Evolutionary conservation across 1,140 invertebrate species (phyloP).

Genomic region (Macrobrachium rosenbergii): DNA sequence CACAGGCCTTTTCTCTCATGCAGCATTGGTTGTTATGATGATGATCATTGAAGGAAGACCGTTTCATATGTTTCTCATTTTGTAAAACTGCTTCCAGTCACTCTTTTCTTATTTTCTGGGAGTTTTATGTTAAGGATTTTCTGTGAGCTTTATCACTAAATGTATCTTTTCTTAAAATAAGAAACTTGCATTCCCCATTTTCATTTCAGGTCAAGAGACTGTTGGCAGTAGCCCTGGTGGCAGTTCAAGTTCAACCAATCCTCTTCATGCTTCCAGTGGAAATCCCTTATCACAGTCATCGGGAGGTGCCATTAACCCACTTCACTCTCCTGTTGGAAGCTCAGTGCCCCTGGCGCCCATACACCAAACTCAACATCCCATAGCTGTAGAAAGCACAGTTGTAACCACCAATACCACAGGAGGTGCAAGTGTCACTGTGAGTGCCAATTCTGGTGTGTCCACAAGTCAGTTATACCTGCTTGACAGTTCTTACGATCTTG

Average conservation of each 20-base stretch:
- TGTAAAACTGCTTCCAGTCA: too few species aligned
- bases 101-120: too few species aligned
- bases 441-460: conserved; percentile 43
- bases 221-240: conserved; percentile 13
- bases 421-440: conserved; percentile 23
- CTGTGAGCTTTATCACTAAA: too few species aligned
- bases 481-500: conserved; percentile 55
- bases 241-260: not conserved
- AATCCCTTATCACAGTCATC: not conserved
- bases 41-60: too few species aligned
- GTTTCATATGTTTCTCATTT: too few species aligned
- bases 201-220: conserved; percentile 15
- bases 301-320: not conserved
- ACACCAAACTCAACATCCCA: conserved; percentile 2
- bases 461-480: conserved; percentile 55
- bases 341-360: conserved; percentile 4
- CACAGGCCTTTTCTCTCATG: too few species aligned
- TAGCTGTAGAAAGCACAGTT: conserved; percentile 1
- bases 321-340: not conserved
- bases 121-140: too few species aligned
- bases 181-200: not conserved
- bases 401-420: conserved; percentile 3
- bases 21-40: too few species aligned
- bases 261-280: conserved; percentile 19
- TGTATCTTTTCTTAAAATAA: too few species aligned